These are phyloP conservation scores for Drosophila pseudotalamancana DNA, from an alignment of 2,888 invertebrate genomes.

Conservation along the genomic window DNA sequence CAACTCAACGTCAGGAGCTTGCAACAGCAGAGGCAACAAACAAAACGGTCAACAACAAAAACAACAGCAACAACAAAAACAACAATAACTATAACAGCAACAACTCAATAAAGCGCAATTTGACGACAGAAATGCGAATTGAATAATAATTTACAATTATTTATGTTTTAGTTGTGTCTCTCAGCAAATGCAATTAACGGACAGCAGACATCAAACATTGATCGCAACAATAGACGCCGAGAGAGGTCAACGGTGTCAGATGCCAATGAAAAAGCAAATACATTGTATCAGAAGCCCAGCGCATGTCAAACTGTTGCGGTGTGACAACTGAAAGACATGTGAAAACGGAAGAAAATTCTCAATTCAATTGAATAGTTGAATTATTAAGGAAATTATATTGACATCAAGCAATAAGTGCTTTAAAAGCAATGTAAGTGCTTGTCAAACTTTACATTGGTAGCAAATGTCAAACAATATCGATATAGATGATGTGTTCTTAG, in stretches of 20 bases:
- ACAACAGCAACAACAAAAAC: conserved; percentile 27
- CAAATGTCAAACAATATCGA: no score
- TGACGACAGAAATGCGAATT: conserved; percentile 37
- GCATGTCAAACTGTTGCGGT: conserved; percentile 12
- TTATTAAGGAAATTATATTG: no score
- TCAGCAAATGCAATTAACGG: conserved; percentile 50
- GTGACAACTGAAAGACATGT: neutral
- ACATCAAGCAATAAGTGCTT: no score
- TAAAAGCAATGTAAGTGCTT: no score
- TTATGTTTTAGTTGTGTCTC: conserved; percentile 36
- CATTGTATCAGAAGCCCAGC: conserved; percentile 3
- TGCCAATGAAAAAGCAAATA: conserved; percentile 41
- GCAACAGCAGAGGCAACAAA: conserved; percentile 30
- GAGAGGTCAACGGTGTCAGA: conserved; percentile 51
- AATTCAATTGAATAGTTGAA: neutral
- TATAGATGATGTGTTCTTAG: no score
- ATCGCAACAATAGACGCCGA: conserved; percentile 20
- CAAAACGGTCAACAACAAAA: conserved; percentile 23
- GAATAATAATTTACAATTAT: conserved; percentile 57
- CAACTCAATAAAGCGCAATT: conserved; percentile 58
- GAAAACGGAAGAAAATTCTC: neutral
- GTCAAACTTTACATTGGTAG: no score
- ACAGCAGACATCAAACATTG: conserved; percentile 24
- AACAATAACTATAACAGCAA: conserved; percentile 24
- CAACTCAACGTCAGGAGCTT: conserved; percentile 51